Evolutionary conservation across 1,140 invertebrate species (phyloP).

Genomic region (Diorhabda carinulata): DNA sequence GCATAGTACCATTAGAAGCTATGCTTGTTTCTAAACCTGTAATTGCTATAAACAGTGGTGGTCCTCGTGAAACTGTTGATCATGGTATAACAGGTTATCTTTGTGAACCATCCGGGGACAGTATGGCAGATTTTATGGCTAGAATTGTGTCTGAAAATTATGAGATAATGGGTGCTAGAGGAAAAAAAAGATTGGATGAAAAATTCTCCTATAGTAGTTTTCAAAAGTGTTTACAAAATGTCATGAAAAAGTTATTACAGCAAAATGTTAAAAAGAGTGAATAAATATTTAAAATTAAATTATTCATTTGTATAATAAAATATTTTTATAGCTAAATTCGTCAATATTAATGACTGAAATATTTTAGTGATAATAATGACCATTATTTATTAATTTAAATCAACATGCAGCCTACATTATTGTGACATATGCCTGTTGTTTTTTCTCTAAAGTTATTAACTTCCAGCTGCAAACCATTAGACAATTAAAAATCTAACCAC

Average conservation of each 20-base stretch:
- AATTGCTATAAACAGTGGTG: conserved; percentile 92
- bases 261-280: neutral
- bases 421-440: too few species aligned
- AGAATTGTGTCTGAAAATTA: conserved; percentile 55
- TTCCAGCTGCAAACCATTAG: too few species aligned
- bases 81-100: conserved; percentile 88
- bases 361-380: too few species aligned
- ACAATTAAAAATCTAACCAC: too few species aligned
- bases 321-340: conserved; percentile 15
- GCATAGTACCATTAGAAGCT: conserved; percentile 98
- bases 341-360: neutral
- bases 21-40: conserved; percentile 94
- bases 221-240: conserved; percentile 20
- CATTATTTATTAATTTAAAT: too few species aligned
- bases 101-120: conserved; percentile 61
- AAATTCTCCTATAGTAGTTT: conserved; percentile 71
- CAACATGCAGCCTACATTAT: too few species aligned
- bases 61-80: conserved; percentile 89
- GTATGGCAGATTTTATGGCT: conserved; percentile 78
- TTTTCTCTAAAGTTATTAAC: too few species aligned
- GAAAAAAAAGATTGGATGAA: conserved; percentile 65
- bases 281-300: conserved; percentile 8
- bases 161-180: conserved; percentile 65
- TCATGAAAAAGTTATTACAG: conserved; percentile 17
- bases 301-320: neutral